Evolutionary conservation across 2,113 vertebrate genomes (phyloP).

Genomic region (Acrocephalus kingi): DNA sequence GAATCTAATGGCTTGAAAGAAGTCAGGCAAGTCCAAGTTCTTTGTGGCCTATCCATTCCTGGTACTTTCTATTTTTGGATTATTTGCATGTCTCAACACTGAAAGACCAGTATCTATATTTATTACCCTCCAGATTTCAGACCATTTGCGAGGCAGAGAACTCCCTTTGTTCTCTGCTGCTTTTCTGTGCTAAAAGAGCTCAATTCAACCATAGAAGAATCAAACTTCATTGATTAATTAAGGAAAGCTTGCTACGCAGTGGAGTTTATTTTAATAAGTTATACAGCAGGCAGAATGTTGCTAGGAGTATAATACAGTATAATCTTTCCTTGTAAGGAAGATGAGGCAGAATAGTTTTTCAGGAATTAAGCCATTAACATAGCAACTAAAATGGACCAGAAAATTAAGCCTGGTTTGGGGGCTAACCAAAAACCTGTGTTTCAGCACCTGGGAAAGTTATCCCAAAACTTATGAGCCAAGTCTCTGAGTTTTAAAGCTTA

Average conservation of each 20-base stretch:
- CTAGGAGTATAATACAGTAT: neutral
- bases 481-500: neutral
- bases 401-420: neutral
- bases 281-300: neutral
- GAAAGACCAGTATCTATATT: neutral
- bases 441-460: neutral
- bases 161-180: neutral
- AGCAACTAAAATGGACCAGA: neutral
- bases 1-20: neutral
- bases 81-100: neutral
- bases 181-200: neutral
- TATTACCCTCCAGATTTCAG: neutral
- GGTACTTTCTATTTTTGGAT: neutral
- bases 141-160: neutral
- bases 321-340: neutral
- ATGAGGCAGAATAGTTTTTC: neutral
- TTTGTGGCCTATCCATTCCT: neutral
- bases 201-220: neutral
- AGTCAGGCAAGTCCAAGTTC: neutral
- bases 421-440: neutral
- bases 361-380: neutral
- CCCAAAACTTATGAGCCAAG: neutral
- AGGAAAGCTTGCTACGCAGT: neutral
- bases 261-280: neutral
- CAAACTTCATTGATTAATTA: neutral